Conservation (phyloP, 1,140 invertebrate species). For the Danaus plexippus region DNA sequence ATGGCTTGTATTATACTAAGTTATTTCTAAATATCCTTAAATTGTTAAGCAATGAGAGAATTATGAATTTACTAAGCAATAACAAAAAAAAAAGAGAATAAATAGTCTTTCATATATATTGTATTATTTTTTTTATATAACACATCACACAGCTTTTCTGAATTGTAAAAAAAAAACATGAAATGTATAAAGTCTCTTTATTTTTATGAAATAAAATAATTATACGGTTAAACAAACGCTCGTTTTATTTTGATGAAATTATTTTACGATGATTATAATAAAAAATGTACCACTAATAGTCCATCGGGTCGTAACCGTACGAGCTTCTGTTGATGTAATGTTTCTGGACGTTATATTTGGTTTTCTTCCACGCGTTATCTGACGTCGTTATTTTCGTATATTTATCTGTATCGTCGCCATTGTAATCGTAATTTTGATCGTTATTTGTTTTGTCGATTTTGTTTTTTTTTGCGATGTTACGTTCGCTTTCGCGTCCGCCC, state of each 20-base stretch:
- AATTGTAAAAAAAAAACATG: neutral
- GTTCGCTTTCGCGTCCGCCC: slow-evolving; percentile 49
- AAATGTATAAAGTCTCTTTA: slow-evolving; percentile 3
- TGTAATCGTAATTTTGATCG: slow-evolving; percentile 9
- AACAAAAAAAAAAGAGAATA: too few relatives aligned
- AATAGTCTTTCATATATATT: too few relatives aligned
- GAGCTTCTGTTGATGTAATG: slow-evolving; percentile 14
- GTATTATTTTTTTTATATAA: too few relatives aligned
- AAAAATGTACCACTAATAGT: too few relatives aligned
- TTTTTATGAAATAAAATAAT: neutral
- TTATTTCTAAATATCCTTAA: too few relatives aligned
- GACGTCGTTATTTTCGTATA: slow-evolving; percentile 43
- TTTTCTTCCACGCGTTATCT: slow-evolving; percentile 30
- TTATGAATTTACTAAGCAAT: too few relatives aligned
- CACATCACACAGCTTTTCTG: too few relatives aligned
- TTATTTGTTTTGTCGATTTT: slow-evolving; percentile 49
- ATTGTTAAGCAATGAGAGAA: too few relatives aligned
- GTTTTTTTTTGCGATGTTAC: slow-evolving; percentile 28
- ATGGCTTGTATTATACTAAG: too few relatives aligned
- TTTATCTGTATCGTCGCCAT: slow-evolving; percentile 20
- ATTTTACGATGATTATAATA: too few relatives aligned
- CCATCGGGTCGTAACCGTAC: too few relatives aligned
- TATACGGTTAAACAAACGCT: slow-evolving; percentile 18
- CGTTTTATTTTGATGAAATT: neutral
- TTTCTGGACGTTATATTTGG: slow-evolving; percentile 23